Percentiles rank a stretch among this genome's conserved stretches.
Evolutionary conservation across 2,797 vertebrate genomes (phyloP).

Genomic region (Calcarius lapponicus): DNA sequence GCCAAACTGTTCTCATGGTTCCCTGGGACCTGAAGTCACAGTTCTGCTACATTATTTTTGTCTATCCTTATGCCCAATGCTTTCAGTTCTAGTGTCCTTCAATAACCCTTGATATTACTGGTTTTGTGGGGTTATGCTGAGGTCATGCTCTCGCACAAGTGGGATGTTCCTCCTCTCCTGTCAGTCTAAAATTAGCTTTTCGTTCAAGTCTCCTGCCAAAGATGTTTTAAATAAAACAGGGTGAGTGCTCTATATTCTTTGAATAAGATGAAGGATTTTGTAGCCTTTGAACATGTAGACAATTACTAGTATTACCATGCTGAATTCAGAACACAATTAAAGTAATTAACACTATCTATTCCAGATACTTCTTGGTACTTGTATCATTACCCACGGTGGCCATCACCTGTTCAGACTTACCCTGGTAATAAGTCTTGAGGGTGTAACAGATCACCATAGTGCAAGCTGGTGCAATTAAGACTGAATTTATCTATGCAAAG

Average conservation of each 20-base stretch:
- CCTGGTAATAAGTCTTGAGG: not conserved
- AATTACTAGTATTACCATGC: not conserved
- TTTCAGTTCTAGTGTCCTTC: not conserved
- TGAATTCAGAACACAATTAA: not conserved
- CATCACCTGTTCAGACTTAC: not conserved
- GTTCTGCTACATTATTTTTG: not conserved
- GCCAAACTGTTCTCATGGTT: not conserved
- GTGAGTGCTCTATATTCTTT: not conserved
- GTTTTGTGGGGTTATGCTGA: not conserved
- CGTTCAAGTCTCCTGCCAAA: not conserved
- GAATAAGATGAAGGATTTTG: not conserved
- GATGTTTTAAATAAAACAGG: not conserved
- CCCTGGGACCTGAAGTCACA: not conserved
- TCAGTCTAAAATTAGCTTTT: conserved; percentile 21
- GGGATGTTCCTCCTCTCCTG: not conserved
- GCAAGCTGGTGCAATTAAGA: not conserved
- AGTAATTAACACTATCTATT: not conserved
- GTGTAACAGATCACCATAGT: not conserved
- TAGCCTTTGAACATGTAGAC: not conserved
- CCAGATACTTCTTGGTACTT: not conserved
- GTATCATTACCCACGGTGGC: not conserved
- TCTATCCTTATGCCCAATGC: not conserved
- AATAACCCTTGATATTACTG: not conserved
- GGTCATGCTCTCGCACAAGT: not conserved
- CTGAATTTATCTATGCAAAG: not conserved